Percentiles rank a stretch among this genome's conserved stretches.
Conservation (phyloP, 53 echinoderm and acorn worm species). For the Hippasteria phrygiana region DNA sequence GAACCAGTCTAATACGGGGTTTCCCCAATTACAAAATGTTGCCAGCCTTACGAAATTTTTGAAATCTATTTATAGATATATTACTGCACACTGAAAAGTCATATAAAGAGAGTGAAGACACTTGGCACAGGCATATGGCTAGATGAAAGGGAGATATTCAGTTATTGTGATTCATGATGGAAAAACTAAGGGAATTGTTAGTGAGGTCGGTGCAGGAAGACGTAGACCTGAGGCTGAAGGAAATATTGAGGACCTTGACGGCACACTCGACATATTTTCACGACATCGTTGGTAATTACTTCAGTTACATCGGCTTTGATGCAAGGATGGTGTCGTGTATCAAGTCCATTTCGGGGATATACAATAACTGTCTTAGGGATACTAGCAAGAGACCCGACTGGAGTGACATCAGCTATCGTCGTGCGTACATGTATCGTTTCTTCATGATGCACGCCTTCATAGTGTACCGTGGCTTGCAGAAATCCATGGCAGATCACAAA, state of each 20-base stretch:
- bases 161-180: no score
- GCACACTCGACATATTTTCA: conserved; percentile 6
- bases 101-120: no score
- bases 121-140: no score
- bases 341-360: background rate
- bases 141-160: no score
- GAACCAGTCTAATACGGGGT: no score
- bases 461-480: conserved; percentile 40
- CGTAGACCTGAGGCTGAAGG: conserved; percentile 15
- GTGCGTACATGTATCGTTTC: conserved; percentile 23
- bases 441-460: conserved; percentile 50
- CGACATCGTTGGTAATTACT: conserved; percentile 4
- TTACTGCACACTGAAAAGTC: no score
- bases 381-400: conserved; percentile 35
- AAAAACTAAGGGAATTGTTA: no score
- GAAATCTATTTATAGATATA: no score
- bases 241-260: background rate
- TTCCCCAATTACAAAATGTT: no score
- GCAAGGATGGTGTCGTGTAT: background rate
- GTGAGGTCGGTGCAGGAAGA: conserved; percentile 11
- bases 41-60: no score
- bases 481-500: background rate
- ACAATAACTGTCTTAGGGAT: background rate
- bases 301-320: background rate
- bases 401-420: background rate